Base-by-base conservation (phyloP, 1,140 invertebrate species). In the Aphaenogaster ashmeadi region DNA sequence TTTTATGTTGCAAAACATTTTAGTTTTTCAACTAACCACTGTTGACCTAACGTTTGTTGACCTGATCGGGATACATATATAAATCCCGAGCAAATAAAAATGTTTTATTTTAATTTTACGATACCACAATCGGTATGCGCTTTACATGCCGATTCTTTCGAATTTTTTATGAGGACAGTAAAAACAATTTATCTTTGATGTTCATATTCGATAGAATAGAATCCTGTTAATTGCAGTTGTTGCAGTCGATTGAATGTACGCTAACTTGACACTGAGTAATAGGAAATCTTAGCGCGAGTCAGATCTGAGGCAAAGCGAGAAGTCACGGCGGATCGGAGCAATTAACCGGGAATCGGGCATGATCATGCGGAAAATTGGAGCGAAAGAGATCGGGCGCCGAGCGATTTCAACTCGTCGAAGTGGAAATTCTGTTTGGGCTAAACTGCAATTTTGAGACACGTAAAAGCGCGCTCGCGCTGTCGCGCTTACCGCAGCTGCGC, bases 1-100 rank as follows among this genome's bases (percentile, higher is more conserved):
- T 79, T 52, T 79, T 69, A 71, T 56, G 18, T 80, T 64, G 18
- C n/a, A 38, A 71, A 71, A 81, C 8, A 33, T 71, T 56, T 56
- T 13, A 18, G 1, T 33, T 52, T 71, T 81, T 71, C 13, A 8
- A 18, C 8, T 66, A 50, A 33, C 9, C 62, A n/a, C n/a, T 66
- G 38, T 66, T 41, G 64, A 11, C 1, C 2, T 9, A 71, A 27
- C 33, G 18, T 41, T 69, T 11, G 15, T 33, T 36, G 21, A 50
- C 13, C 27, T n/a, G 41, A 58, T 72, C 8, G 7, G 72, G 27
- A 56, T 13, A 44, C 44, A 41, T 41, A 13, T 27, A 21, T 21
- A 21, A 41, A 38, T 80, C 9, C 54, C 13, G 2, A 15, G 11
- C 5, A 33, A 44, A 58, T 13, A 21, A 80, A 79, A 33, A 3